Conservation (phyloP, 2,888 invertebrate species). For the Hydropsyche betteni region DNA sequence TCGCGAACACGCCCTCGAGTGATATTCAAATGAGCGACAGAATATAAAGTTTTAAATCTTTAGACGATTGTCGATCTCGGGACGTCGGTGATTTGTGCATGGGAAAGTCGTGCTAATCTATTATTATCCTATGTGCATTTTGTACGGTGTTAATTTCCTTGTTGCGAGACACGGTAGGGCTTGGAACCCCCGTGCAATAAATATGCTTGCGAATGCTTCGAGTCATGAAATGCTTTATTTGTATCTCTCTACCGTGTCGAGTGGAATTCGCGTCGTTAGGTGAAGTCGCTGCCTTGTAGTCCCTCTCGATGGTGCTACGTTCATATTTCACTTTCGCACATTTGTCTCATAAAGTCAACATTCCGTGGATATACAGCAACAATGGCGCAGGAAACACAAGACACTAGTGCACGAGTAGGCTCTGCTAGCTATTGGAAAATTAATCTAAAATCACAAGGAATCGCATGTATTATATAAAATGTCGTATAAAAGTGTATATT, state of each 20-base stretch:
- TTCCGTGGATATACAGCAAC: constrained; percentile 33
- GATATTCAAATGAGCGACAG: neutral
- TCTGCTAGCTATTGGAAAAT: neutral
- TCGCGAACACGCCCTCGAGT: constrained; percentile 17
- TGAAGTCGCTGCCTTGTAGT: constrained; percentile 13
- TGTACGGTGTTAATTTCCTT: too few relatives aligned
- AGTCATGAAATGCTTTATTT: constrained; percentile 18
- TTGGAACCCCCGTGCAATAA: too few relatives aligned
- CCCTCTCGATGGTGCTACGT: constrained; percentile 17
- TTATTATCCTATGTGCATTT: too few relatives aligned
- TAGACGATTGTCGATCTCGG: too few relatives aligned
- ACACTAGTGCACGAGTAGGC: neutral
- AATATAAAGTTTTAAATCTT: too few relatives aligned
- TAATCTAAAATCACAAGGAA: too few relatives aligned
- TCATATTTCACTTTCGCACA: constrained; percentile 46
- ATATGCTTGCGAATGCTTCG: neutral
- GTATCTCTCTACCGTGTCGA: neutral
- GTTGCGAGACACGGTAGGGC: too few relatives aligned
- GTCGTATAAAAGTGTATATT: neutral
- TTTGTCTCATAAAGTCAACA: constrained; percentile 47
- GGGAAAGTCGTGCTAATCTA: too few relatives aligned
- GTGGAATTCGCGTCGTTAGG: constrained; percentile 39
- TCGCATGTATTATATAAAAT: neutral
- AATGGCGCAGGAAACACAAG: neutral
- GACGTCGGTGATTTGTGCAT: too few relatives aligned